Percentiles rank a stretch among this genome's conserved stretches.
phyloP scores from a whole-genome alignment of 2,888 invertebrate genomes.

The Dynastes hyllus region DNA sequence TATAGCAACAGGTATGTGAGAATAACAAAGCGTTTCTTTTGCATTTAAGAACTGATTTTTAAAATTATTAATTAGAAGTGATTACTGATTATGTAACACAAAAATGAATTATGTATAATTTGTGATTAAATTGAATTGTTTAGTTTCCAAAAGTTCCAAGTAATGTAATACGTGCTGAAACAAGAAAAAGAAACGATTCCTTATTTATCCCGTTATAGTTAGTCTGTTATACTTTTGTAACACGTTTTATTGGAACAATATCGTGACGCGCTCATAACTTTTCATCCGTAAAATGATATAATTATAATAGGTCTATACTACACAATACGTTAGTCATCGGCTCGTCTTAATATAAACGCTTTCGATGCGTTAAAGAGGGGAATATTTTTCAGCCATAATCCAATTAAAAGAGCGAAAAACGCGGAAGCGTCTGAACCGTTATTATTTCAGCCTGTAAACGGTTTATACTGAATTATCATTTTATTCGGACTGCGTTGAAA shows the following conservation, averaged over 20 bases:
- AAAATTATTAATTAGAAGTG: neutral
- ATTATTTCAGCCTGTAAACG: constrained; percentile 14
- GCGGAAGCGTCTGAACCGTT: constrained; percentile 16
- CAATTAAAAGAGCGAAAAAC: neutral
- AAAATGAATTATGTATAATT: neutral
- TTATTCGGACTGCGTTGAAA: neutral
- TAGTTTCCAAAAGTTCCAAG: no score
- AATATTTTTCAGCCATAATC: neutral
- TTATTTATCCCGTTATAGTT: neutral
- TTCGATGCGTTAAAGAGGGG: neutral
- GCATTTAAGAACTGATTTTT: neutral
- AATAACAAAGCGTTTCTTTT: neutral
- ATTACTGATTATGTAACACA: neutral
- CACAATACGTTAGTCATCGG: no score
- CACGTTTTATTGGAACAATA: no score
- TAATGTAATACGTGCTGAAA: no score
- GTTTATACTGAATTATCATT: constrained; percentile 26
- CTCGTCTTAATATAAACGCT: no score
- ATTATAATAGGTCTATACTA: no score
- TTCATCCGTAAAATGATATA: no score
- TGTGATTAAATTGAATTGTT: no score
- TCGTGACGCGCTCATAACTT: no score
- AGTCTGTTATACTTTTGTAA: neutral
- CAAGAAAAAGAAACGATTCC: neutral
- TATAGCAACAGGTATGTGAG: constrained; percentile 44